Conservation (phyloP, 2,113 vertebrate genomes). For the Alaudala cheleensis region DNA sequence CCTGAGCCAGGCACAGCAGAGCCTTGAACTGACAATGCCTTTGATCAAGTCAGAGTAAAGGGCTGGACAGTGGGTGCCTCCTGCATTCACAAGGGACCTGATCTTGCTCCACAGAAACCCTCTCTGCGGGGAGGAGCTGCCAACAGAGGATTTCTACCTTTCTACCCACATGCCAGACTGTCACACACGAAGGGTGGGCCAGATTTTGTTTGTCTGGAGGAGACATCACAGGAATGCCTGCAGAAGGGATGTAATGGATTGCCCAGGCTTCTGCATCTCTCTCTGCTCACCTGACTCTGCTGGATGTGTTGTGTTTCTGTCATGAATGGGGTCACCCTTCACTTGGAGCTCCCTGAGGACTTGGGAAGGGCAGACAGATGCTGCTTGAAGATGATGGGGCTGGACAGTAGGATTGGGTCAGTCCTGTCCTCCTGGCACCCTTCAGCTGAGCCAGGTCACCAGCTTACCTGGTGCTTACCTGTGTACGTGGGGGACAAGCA, state of each 20-base stretch:
- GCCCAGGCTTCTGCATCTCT: background rate
- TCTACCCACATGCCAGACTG: background rate
- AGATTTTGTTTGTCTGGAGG: background rate
- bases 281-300: background rate
- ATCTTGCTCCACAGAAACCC: background rate
- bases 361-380: background rate
- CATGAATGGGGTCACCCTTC: background rate
- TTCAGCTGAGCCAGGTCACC: background rate
- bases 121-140: background rate
- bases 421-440: background rate
- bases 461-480: background rate
- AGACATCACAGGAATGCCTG: background rate
- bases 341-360: background rate
- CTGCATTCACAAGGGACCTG: background rate
- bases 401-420: background rate
- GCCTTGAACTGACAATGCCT: accelerated
- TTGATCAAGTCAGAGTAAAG: background rate
- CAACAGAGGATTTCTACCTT: background rate
- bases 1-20: background rate
- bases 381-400: background rate
- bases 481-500: accelerated
- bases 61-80: background rate
- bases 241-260: background rate
- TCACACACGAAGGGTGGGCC: background rate
- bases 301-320: background rate